Evolutionary conservation across 2,888 invertebrate species (phyloP).

Genomic region (Drosophila basisetae): DNA sequence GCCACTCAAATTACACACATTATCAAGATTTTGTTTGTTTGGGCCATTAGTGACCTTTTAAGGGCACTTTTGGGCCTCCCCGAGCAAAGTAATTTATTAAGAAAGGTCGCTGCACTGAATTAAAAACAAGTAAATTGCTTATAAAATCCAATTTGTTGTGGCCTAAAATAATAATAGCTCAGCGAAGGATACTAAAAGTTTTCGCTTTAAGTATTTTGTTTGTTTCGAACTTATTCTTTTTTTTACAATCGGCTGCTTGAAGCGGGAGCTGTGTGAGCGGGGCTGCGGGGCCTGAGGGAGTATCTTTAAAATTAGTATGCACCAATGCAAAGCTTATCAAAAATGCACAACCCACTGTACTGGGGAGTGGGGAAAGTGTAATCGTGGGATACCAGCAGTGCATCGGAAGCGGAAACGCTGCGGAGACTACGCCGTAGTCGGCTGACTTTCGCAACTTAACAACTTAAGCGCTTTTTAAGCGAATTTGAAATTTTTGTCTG

Average conservation of each 20-base stretch:
- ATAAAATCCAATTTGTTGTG: conserved; percentile 62
- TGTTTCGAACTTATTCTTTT: conserved; percentile 11
- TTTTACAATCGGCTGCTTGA: conserved; percentile 4
- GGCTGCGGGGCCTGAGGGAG: background rate
- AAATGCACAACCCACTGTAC: conserved; percentile 44
- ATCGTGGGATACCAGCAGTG: conserved; percentile 24
- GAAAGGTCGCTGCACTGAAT: conserved; percentile 52
- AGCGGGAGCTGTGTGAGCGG: background rate
- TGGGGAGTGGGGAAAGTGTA: too few relatives aligned
- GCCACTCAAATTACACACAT: conserved; percentile 49
- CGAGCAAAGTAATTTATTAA: conserved; percentile 58
- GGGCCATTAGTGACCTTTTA: conserved; percentile 46
- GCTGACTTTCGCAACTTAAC: conserved; percentile 49
- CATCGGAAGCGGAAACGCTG: conserved; percentile 62
- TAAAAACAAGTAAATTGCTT: conserved; percentile 72
- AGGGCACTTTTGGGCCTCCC: conserved; percentile 5
- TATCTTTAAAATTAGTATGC: conserved; percentile 28
- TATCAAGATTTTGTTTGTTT: conserved; percentile 45
- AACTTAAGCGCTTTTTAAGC: conserved; percentile 72
- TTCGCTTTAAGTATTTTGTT: conserved; percentile 33
- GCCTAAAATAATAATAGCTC: conserved; percentile 68
- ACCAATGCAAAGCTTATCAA: conserved; percentile 41
- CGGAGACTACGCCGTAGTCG: conserved; percentile 31
- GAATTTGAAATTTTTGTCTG: conserved; percentile 56
- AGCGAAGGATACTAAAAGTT: conserved; percentile 29